Percentiles rank a stretch among this genome's conserved stretches.
These are phyloP conservation scores for Plebejus argus DNA, from an alignment of 2,888 invertebrate species.

Conservation along the genomic window DNA sequence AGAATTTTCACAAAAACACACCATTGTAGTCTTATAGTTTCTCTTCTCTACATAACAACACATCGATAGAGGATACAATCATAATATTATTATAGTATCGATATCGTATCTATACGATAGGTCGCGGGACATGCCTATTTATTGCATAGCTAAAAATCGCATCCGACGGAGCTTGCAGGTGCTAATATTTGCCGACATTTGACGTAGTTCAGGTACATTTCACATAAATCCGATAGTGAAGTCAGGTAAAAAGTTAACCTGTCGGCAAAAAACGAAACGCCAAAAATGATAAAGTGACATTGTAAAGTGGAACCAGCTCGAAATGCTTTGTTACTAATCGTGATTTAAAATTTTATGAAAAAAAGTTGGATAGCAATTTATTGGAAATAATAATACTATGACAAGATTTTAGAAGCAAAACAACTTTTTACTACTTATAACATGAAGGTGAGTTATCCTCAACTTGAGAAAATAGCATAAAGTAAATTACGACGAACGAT, in stretches of 20 bases:
- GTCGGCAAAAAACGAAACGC: conserved; percentile 20
- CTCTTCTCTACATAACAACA: neutral
- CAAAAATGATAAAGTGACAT: conserved; percentile 27
- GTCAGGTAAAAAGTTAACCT: conserved; percentile 33
- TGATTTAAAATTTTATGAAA: neutral
- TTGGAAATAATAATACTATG: no score
- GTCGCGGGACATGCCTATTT: conserved; percentile 34
- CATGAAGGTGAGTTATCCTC: neutral
- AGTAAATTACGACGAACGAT: no score
- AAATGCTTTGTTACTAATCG: conserved; percentile 3
- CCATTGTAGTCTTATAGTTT: neutral
- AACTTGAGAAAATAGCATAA: neutral
- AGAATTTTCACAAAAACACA: no score
- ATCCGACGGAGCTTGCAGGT: conserved; percentile 62
- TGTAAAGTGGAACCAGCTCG: neutral
- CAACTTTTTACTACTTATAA: no score
- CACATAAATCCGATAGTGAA: conserved; percentile 39
- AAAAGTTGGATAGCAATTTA: neutral
- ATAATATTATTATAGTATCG: conserved; percentile 36
- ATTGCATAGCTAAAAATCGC: conserved; percentile 42
- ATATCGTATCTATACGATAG: conserved; percentile 36
- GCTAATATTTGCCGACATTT: conserved; percentile 44
- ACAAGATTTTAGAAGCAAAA: no score
- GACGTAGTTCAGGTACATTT: conserved; percentile 37
- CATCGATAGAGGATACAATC: neutral